Evolutionary conservation across 1,140 invertebrate genomes (phyloP), one percentile per base, ranked within the genome.

Genomic region (Eriosoma lanigerum): DNA sequence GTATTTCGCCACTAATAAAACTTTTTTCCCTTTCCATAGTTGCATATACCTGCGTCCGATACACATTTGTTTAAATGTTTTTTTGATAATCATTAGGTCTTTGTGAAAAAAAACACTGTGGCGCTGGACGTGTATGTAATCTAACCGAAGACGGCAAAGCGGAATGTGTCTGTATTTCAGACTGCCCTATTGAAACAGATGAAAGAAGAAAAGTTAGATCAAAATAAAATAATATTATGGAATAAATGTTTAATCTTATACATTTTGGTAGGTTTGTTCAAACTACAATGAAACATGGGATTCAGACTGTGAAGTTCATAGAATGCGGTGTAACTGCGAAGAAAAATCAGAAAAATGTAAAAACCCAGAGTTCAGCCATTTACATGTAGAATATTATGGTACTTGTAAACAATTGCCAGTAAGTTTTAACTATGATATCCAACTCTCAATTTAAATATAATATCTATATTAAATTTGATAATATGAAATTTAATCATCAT

Each of bases 361-460:
- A 81, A 90, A 92, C 17, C 86, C 89, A 8, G 88, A 92, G 83
- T 94, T 94, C 86, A 90, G 91, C 83, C 95, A 98, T 86, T 88
- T 96, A 64, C 96, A 98, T 84, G 93, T 98, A 83, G 94, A 97
- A 83, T 98, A 98, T 86, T 96, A 96, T 84, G 94, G 94, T 64
- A 88, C 89, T 75, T 96, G 94, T 85, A 88, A 92, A 81, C 89
- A 94, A 84, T 92, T 94, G 87, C 90, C 90, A 1, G 92, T 93
- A 86, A 87, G 87, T 85, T 21, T 0, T 70, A 48, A 44, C n/a
- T 24, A 13, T 38, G 17, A 50, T 46, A 26, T 62, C 5, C 10
- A 26, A 38, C 58, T 12, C 48, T 19, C 9, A 66, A 68, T 46
- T 12, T 15, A 21, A 19, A 15, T 68, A 21, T 21, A 46, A n/a